Evolutionary conservation across 2,888 invertebrate genomes (phyloP), one percentile per base, ranked within the genome.

Genomic region (Euplexia lucipara): DNA sequence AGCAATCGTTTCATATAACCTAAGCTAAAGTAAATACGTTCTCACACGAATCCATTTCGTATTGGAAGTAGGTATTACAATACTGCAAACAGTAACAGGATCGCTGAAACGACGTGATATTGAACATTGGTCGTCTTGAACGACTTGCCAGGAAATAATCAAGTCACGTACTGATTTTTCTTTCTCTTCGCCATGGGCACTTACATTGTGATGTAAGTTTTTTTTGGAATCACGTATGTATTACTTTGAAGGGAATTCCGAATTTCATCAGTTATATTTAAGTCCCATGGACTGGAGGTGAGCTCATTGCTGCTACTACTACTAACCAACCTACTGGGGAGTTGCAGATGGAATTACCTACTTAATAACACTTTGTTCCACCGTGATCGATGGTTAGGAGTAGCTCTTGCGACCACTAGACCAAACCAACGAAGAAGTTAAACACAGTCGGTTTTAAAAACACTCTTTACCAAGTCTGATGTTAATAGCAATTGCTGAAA

Each of bases 61-160:
- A 54, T 63, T 58, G 78, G 45, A 71, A 45, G 61, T 57, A 52
- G 64, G 44, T 58, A 72, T 71, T 76, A 63, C 64, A 63, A 71
- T 51, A 71, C 64, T 77, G 72, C 34, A 63, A 56, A 53, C 45
- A 44, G 61, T 56, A 14, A n/a, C 54, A 47, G 39, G 42, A 59
- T 37, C 47, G 22, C n/a, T 42, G 44, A 3, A 60, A 61, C 62
- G 56, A 54, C 49, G 22, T 37, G 32, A 54, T 72, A 77, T 76
- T 71, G 58, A 42, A 56, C 61, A 37, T 45, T 37, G 51, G 45
- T 47, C 44, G 26, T 41, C 47, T 60, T 44, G 16, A 34, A 56
- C 39, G 39, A 49, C 41, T 57, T 39, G 8, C 12, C 18, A 35
- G 47, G 70, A 62, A 34, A 45, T 49, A 45, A 70, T 61, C 18